Conservation (phyloP, 2,888 invertebrate genomes). For the Congeria kusceri region DNA sequence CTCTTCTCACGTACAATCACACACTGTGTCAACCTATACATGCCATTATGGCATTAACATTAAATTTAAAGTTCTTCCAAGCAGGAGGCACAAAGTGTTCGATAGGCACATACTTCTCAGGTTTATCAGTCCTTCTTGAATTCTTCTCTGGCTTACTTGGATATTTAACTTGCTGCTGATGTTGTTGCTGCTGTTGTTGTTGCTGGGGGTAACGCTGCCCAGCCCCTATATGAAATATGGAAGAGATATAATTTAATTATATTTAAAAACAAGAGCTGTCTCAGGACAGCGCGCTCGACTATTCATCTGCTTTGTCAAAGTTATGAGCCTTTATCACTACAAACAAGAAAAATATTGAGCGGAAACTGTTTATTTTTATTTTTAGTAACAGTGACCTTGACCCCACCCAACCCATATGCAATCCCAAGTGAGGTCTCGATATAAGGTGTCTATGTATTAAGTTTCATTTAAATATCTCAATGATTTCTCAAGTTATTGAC, state of each 20-base stretch:
- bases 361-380: too few relatives aligned
- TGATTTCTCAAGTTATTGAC: too few relatives aligned
- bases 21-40: slow-evolving; percentile 50
- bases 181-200: background rate
- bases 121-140: slow-evolving; percentile 12
- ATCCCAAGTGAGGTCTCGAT: too few relatives aligned
- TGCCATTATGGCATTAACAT: slow-evolving; percentile 71
- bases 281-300: too few relatives aligned
- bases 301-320: too few relatives aligned
- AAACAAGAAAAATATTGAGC: too few relatives aligned
- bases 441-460: too few relatives aligned
- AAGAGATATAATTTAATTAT: background rate
- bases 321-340: too few relatives aligned
- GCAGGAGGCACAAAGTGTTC: slow-evolving; percentile 69
- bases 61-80: slow-evolving; percentile 78
- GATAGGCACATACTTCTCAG: slow-evolving; percentile 18
- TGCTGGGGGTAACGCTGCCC: background rate
- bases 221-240: background rate
- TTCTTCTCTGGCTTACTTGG: slow-evolving; percentile 19
- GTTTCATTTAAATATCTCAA: too few relatives aligned
- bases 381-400: too few relatives aligned
- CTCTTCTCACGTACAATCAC: too few relatives aligned
- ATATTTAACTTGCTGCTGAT: slow-evolving; percentile 20
- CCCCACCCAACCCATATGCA: too few relatives aligned
- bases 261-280: background rate